These are phyloP conservation scores for Sorex fumeus DNA, from an alignment of 2,113 vertebrate species.

Conservation along the genomic window DNA sequence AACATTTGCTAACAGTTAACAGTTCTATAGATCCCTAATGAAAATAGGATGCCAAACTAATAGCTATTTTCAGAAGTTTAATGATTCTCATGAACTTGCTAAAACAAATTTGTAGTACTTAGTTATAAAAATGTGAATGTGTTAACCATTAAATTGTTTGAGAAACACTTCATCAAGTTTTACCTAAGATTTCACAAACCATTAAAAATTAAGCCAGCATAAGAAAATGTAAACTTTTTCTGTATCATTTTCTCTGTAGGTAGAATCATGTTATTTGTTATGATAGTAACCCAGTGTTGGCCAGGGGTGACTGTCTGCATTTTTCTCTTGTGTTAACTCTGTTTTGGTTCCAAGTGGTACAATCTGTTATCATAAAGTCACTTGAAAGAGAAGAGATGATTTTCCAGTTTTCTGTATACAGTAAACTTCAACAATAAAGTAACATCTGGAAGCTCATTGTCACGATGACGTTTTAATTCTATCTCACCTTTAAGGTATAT, in stretches of 20 bases:
- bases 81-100: not conserved
- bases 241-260: not conserved
- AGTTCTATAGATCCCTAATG: slow-evolving; percentile 21
- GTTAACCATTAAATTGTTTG: slow-evolving; percentile 38
- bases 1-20: slow-evolving; percentile 38
- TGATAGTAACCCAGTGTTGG: not conserved
- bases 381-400: slow-evolving; percentile 14
- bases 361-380: not conserved
- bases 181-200: slow-evolving; percentile 39
- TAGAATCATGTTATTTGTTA: slow-evolving; percentile 18
- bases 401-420: slow-evolving; percentile 38
- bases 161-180: slow-evolving; percentile 11
- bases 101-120: slow-evolving; percentile 59
- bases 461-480: slow-evolving; percentile 1
- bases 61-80: slow-evolving; percentile 56
- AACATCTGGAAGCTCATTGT: not conserved
- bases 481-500: not conserved
- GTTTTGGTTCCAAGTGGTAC: not conserved
- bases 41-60: not conserved
- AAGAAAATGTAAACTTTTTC: not conserved
- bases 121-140: slow-evolving; percentile 51
- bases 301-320: not conserved
- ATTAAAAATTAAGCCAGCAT: slow-evolving; percentile 2
- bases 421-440: slow-evolving; percentile 28
- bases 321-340: not conserved